Evolutionary conservation across 2,888 invertebrate genomes (phyloP).

Genomic region (Norana najaformis): DNA sequence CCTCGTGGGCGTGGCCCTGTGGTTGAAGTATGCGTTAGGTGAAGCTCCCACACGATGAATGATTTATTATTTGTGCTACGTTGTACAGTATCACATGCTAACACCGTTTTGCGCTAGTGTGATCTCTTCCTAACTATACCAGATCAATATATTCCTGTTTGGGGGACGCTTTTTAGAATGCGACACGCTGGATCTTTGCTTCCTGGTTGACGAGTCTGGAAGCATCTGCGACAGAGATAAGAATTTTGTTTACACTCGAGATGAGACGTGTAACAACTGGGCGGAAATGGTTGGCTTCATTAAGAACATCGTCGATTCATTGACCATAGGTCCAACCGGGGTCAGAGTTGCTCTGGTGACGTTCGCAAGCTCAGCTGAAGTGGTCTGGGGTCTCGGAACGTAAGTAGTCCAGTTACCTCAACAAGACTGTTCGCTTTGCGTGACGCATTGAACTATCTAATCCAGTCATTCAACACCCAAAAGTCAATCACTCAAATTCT

Average conservation of each 20-base stretch:
- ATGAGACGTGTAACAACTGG: slow-evolving; percentile 33
- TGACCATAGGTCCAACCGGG: slow-evolving; percentile 2
- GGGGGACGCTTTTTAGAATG: too few species aligned
- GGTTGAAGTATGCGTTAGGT: too few species aligned
- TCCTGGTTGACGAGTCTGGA: background rate
- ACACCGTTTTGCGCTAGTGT: too few species aligned
- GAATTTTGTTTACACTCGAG: slow-evolving; percentile 19
- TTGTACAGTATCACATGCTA: too few species aligned
- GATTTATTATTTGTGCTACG: too few species aligned
- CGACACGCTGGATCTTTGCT: background rate
- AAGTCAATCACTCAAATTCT: too few species aligned
- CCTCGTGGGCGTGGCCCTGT: too few species aligned
- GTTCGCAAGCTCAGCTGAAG: background rate
- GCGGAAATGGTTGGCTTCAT: background rate
- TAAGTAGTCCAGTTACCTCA: background rate
- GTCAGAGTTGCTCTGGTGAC: slow-evolving; percentile 19
- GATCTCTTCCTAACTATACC: too few species aligned
- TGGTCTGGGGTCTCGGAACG: background rate
- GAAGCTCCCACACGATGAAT: too few species aligned
- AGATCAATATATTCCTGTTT: too few species aligned
- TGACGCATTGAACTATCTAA: too few species aligned
- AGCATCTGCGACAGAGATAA: slow-evolving; percentile 17
- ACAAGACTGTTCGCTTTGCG: background rate
- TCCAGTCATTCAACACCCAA: too few species aligned
- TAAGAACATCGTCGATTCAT: background rate